Base-by-base conservation (phyloP, 2,888 invertebrate genomes). In the Furcula furcula region DNA sequence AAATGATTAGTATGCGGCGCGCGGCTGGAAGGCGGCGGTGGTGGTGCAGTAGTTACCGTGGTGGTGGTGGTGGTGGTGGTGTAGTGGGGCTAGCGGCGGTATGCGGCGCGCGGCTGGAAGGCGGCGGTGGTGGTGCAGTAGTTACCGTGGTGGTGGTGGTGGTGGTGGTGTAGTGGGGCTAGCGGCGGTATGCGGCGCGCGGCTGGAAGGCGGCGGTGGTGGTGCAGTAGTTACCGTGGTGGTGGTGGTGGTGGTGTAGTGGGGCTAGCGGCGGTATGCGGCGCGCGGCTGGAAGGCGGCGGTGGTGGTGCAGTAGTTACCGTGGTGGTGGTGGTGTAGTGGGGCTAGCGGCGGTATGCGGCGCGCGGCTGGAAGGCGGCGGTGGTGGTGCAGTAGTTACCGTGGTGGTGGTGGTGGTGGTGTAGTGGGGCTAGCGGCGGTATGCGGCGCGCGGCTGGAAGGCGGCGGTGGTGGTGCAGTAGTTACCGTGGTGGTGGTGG, bases 91-190 rank as follows among this genome's bases (percentile, higher is more conserved):
- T 19, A 27, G 85, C 65, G 73, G 75, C 56, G 65, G 60, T 55
- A 73, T 81, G 41, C 86, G 79, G n/a, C 90, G 63, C 94, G 94
- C 13, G 92, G 90, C 78, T 95, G 94, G 86, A 93, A 96, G 83
- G 36, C 44, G 40, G 30, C 42, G 32, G 39, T n/a, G 40, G 34
- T 31, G n/a, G n/a, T n/a, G n/a, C n/a, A n/a, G n/a, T n/a, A n/a
- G n/a, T n/a, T n/a, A n/a, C n/a, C n/a, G n/a, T n/a, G n/a, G n/a
- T n/a, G n/a, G n/a, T n/a, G n/a, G n/a, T n/a, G n/a, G n/a, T n/a
- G n/a, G n/a, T n/a, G n/a, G n/a, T n/a, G n/a, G n/a, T n/a, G n/a
- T n/a, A n/a, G n/a, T n/a, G n/a, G n/a, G n/a, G n/a, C n/a, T n/a
- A n/a, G n/a, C n/a, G n/a, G 54, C 16, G 16, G 16, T 3, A 3